Evolutionary conservation across 2,113 vertebrate genomes (phyloP), one percentile per base, ranked within the genome.

Genomic region (Eidolon helvum): DNA sequence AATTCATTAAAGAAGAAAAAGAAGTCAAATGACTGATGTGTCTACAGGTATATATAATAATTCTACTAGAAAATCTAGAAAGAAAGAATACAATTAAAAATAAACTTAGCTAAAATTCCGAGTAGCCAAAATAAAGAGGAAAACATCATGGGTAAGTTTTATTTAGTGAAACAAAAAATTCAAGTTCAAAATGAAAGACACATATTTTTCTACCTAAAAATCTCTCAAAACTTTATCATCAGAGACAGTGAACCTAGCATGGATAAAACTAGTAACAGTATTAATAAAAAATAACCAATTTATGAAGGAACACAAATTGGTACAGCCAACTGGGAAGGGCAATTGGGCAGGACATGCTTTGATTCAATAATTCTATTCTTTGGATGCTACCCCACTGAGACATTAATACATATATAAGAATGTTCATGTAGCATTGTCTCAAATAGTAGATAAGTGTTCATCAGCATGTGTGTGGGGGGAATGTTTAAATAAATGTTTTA

Each of bases 131-230:
- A 82, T 69, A 82, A 83, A 83, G 26, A 90, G 43, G 33, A 80
- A 93, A 91, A 91, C 12, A 94, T 38, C 43, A 77, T 43, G 21
- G 66, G 74, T 40, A 71, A 77, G 35, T 82, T 96, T 61, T 68
- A 80, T 53, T 95, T 59, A 95, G 59, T 87, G 45, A 90, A 80
- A 75, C 12, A 91, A 94, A 83, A 80, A 57, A 86, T 72, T 80
- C 24, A 90, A 90, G 72, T 71, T 90, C 80, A 57, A 79, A 86
- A 86, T 80, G 30, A 79, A 2, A 88, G 6, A 85, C 19, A 75
- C 2, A 43, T 24, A 14, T 80, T 59, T 90, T 72, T 93, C 48
- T 80, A 75, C 14, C 55, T 53, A 85, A 43, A 50, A 90, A 68
- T 77, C 35, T 83, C 45, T 53, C 40, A 63, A 90, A 19, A 95